These are phyloP conservation scores for Chrysotoxum bicinctum DNA, from an alignment of 2,888 invertebrate species.

Conservation along the genomic window DNA sequence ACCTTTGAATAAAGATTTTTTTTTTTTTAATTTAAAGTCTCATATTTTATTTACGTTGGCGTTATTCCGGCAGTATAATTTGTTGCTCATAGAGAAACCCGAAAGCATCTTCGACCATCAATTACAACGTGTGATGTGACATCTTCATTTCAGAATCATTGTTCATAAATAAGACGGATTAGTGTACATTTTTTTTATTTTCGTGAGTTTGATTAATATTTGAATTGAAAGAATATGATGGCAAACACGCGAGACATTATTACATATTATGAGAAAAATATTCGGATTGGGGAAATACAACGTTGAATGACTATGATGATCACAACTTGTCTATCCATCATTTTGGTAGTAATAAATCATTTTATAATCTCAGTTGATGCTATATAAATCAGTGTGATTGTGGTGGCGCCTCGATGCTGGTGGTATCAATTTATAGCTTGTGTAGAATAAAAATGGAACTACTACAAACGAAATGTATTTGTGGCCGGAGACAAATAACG, in stretches of 20 bases:
- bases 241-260: neutral
- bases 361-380: constrained; percentile 51
- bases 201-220: constrained; percentile 12
- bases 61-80: neutral
- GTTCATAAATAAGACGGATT: constrained; percentile 17
- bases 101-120: neutral
- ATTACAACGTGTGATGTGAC: neutral
- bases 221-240: neutral
- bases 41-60: neutral
- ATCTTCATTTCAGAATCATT: constrained; percentile 13
- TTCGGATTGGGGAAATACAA: neutral
- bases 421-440: constrained; percentile 20
- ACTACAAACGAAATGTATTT: neutral
- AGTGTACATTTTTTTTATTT: neutral
- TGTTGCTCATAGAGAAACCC: neutral
- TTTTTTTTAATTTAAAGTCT: neutral
- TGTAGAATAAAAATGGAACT: neutral
- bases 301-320: constrained; percentile 32
- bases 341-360: constrained; percentile 60
- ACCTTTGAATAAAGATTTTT: neutral
- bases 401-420: constrained; percentile 12
- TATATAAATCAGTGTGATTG: constrained; percentile 29
- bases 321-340: constrained; percentile 53
- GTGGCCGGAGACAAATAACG: neutral
- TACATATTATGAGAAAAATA: neutral